Conservation (phyloP, 2,888 invertebrate species). For the Balanococcus diminutus region DNA sequence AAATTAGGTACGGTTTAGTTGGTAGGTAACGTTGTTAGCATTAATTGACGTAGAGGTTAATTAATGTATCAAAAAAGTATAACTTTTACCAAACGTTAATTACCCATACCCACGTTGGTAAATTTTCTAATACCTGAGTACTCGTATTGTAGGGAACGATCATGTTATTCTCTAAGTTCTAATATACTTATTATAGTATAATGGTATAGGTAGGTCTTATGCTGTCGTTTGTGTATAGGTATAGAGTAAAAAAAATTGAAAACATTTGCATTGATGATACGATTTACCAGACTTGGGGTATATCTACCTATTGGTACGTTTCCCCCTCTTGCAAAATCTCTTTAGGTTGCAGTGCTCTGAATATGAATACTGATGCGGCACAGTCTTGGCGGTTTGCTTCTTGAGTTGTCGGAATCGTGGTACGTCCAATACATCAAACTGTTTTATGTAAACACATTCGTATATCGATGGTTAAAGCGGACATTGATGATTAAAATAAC, state of each 20-base stretch:
- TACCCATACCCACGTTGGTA: slow-evolving; percentile 9
- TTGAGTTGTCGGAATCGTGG: background rate
- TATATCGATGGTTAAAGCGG: background rate
- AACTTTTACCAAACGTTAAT: slow-evolving; percentile 39
- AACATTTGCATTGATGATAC: background rate
- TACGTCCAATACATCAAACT: slow-evolving; percentile 36
- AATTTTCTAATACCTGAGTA: background rate
- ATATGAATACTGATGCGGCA: background rate
- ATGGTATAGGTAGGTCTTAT: background rate
- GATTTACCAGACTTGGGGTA: too few relatives aligned
- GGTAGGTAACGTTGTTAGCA: background rate
- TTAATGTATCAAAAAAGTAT: slow-evolving; percentile 46
- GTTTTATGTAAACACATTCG: slow-evolving; percentile 38
- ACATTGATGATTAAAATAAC: slow-evolving; percentile 53
- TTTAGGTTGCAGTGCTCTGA: background rate
- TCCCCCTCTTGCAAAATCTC: background rate
- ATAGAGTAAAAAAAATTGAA: background rate
- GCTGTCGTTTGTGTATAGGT: background rate
- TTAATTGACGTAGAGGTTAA: slow-evolving; percentile 48
- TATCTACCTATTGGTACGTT: background rate
- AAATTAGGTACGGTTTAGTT: slow-evolving; percentile 51
- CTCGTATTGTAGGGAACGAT: background rate
- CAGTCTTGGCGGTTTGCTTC: background rate
- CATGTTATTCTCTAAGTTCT: too few relatives aligned
- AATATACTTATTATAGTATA: too few relatives aligned